phyloP scores from a whole-genome alignment of 2,888 invertebrate species.

The Biston stratarius region DNA sequence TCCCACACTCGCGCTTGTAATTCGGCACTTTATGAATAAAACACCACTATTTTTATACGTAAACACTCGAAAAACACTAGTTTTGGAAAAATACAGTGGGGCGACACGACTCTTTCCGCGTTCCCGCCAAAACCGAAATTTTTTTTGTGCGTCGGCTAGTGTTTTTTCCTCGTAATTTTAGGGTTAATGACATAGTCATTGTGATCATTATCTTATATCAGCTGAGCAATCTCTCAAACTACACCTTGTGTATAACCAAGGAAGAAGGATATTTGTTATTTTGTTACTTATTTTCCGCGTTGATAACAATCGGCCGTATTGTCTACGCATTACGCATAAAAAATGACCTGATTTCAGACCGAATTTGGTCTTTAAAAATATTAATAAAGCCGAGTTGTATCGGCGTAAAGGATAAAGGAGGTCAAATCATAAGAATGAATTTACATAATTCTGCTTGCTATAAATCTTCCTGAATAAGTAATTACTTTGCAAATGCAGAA shows the following conservation, averaged over 20 bases:
- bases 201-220: too few relatives aligned
- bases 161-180: too few relatives aligned
- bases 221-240: neutral
- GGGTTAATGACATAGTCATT: neutral
- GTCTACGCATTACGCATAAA: slow-evolving; percentile 23
- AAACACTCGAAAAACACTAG: too few relatives aligned
- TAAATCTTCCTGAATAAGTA: slow-evolving; percentile 19
- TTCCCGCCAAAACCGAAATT: too few relatives aligned
- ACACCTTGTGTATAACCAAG: neutral
- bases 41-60: too few relatives aligned
- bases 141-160: too few relatives aligned
- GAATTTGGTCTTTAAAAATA: slow-evolving; percentile 13
- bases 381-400: neutral
- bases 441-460: slow-evolving; percentile 10
- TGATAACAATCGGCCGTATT: slow-evolving; percentile 26
- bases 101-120: too few relatives aligned
- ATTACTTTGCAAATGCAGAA: slow-evolving; percentile 8
- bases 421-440: slow-evolving; percentile 8
- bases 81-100: too few relatives aligned
- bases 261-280: slow-evolving; percentile 1
- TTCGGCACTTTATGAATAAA: too few relatives aligned
- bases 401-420: slow-evolving; percentile 10
- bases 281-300: slow-evolving; percentile 5
- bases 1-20: too few relatives aligned
- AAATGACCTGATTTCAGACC: slow-evolving; percentile 16